Evolutionary conservation across 1,140 invertebrate species (phyloP).

Genomic region (Pentalonia nigronervosa): DNA sequence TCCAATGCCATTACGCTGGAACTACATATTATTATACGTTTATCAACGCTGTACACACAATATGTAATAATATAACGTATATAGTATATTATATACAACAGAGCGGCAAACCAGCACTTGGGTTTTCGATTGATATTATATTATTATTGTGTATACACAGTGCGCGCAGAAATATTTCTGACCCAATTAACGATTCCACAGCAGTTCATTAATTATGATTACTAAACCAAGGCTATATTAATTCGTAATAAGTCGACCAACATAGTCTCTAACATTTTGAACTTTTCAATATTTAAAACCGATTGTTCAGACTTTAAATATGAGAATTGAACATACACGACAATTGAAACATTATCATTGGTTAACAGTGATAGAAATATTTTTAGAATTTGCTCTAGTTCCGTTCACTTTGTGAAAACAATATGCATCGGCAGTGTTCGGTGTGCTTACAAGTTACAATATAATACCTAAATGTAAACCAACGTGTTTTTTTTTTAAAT

Average conservation of each 20-base stretch:
- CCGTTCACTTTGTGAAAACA: background rate
- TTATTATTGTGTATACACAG: background rate
- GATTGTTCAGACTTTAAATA: background rate
- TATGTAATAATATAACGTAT: background rate
- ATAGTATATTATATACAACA: background rate
- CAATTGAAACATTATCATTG: background rate
- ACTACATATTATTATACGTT: background rate
- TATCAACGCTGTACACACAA: background rate
- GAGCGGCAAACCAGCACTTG: background rate
- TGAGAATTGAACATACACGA: background rate
- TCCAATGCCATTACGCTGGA: conserved; percentile 33
- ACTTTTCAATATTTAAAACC: conserved; percentile 17
- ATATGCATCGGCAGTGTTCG: background rate
- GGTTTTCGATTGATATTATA: conserved; percentile 33
- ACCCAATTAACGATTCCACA: conserved; percentile 24
- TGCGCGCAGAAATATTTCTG: conserved; percentile 28
- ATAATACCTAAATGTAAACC: background rate
- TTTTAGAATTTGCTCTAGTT: background rate
- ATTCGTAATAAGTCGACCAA: background rate
- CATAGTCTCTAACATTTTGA: background rate
- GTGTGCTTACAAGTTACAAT: background rate
- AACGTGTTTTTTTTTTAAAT: background rate
- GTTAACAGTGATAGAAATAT: background rate
- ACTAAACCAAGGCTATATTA: conserved; percentile 42
- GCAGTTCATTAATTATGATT: conserved; percentile 39